Evolutionary conservation across 2,888 invertebrate genomes (phyloP), one percentile per base, ranked within the genome.

Genomic region (Brachypalpus laphriformis): DNA sequence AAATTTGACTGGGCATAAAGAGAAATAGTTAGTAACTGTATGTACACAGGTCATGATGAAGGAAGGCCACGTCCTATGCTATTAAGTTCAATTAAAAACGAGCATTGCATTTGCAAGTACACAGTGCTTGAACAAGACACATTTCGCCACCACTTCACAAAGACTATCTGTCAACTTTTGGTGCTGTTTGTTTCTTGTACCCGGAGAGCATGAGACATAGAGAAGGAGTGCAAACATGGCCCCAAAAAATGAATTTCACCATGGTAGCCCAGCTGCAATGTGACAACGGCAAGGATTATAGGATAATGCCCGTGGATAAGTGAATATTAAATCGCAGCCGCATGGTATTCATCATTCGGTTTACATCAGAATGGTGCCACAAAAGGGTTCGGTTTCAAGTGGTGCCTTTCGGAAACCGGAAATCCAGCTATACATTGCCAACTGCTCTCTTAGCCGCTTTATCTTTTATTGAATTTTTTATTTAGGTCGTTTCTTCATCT

Each of bases 21-120:
- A n/a, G n/a, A n/a, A n/a, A n/a, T n/a, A n/a, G n/a, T n/a, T n/a
- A n/a, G n/a, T n/a, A n/a, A 54, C 37, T 40, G 14, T 40, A 68
- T 25, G 8, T 18, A 56, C 8, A 25, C n/a, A 3, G 2, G 8
- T 4, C 6, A 22, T 8, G 40, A 14, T 2, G 14, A 14, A 14
- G 40, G 42, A 45, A 31, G 28, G 42, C 20, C 51, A 54, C 22
- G 28, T 61, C 11, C 28, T 18, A 7, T 54, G 22, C 63, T 20
- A 45, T 74, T 63, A 42, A 14, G 51, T 63, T 74, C 63, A 63
- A 74, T 74, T 63, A 63, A 59, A 42, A 74, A 9, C 14, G 45
- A 71, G 51, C 51, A 71, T 78, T 71, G 40, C 51, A 71, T 78
- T 71, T 71, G 63, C 28, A 47, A 47, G 45, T 45, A 63, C 51